Percentiles rank a stretch among this genome's conserved stretches.
phyloP scores from a whole-genome alignment of 2,113 vertebrate genomes.

The Cettia cetti region DNA sequence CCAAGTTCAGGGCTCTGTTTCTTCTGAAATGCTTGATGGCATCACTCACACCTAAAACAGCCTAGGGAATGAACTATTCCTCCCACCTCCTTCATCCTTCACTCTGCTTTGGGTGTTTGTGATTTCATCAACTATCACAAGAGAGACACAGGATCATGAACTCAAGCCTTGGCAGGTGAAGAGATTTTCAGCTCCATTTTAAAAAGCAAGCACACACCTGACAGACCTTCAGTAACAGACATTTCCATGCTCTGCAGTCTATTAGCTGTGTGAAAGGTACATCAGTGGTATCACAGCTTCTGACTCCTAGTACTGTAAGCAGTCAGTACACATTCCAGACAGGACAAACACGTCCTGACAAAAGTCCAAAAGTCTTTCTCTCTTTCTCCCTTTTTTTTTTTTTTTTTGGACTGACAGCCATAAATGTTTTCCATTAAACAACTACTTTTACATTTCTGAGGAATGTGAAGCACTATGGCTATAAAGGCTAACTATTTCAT shows the following conservation, averaged over 20 bases:
- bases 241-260: background rate
- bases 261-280: background rate
- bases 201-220: background rate
- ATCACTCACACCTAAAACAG: slow-evolving; percentile 41
- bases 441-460: background rate
- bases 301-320: background rate
- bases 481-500: background rate
- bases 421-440: background rate
- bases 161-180: slow-evolving; percentile 29
- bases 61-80: background rate
- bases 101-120: slow-evolving; percentile 25
- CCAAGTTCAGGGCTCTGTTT: slow-evolving; percentile 20
- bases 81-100: background rate
- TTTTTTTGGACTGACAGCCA: background rate
- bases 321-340: background rate
- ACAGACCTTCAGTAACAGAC: slow-evolving; percentile 5
- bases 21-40: background rate
- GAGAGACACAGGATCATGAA: slow-evolving; percentile 3
- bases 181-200: slow-evolving; percentile 17
- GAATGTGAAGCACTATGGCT: background rate
- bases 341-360: background rate
- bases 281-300: background rate
- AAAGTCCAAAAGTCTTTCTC: background rate
- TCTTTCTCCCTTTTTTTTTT: background rate
- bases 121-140: slow-evolving; percentile 32